phyloP scores from a whole-genome alignment of 2,888 invertebrate genomes.

The Atethmia centrago region DNA sequence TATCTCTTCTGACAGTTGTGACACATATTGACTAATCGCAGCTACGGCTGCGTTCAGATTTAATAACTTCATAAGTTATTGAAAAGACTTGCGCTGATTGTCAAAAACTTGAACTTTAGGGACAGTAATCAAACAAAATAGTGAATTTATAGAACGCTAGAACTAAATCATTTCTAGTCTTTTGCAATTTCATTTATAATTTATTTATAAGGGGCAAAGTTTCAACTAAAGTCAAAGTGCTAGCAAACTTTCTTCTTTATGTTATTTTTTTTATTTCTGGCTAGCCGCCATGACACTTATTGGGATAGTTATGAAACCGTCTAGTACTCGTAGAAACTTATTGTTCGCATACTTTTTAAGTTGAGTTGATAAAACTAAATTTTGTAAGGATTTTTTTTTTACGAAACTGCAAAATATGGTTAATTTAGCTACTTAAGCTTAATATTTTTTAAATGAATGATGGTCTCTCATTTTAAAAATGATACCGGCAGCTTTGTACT shows the following conservation, averaged over 20 bases:
- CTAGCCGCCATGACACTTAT: slow-evolving; percentile 46
- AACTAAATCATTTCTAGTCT: not conserved
- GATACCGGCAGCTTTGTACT: not conserved
- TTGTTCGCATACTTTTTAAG: slow-evolving; percentile 38
- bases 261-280: slow-evolving; percentile 41
- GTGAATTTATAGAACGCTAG: not conserved
- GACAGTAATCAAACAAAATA: not conserved
- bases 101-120: too few relatives aligned
- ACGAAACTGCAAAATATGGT: slow-evolving; percentile 2
- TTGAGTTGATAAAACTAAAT: slow-evolving; percentile 31
- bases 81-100: not conserved
- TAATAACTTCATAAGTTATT: not conserved
- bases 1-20: too few relatives aligned
- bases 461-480: not conserved
- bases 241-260: slow-evolving; percentile 29
- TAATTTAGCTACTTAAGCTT: not conserved
- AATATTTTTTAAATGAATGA: not conserved
- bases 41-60: too few relatives aligned
- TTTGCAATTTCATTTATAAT: slow-evolving; percentile 21
- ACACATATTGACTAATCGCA: too few relatives aligned
- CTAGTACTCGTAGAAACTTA: slow-evolving; percentile 27
- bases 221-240: slow-evolving; percentile 46
- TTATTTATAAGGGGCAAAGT: slow-evolving; percentile 26
- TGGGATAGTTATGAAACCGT: slow-evolving; percentile 27
- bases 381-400: not conserved